Conservation (phyloP, 2,113 vertebrate genomes). For the Blennius ocellaris region DNA sequence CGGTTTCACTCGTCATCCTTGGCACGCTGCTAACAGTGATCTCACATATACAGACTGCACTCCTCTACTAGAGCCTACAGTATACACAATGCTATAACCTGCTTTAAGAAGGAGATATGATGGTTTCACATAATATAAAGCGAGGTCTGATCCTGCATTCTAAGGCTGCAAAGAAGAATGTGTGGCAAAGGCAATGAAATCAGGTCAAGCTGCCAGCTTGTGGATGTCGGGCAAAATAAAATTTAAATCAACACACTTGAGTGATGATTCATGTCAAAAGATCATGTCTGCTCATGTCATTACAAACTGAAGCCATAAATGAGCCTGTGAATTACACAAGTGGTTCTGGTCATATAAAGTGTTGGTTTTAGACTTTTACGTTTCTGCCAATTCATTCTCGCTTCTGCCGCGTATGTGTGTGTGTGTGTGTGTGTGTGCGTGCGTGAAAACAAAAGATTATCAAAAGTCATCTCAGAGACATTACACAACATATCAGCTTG, state of each 20-base stretch:
- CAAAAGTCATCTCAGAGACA: neutral
- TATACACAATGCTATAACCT: neutral
- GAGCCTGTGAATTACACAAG: slow-evolving; percentile 8
- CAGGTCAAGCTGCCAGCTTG: slow-evolving; percentile 4
- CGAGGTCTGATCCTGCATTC: neutral
- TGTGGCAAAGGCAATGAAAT: neutral
- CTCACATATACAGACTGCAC: slow-evolving; percentile 50
- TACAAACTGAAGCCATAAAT: slow-evolving; percentile 12
- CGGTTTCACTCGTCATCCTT: slow-evolving; percentile 39
- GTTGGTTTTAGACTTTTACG: slow-evolving; percentile 20
- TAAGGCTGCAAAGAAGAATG: neutral
- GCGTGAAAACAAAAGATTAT: no score
- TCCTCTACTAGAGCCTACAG: slow-evolving; percentile 40
- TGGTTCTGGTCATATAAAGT: slow-evolving; percentile 17
- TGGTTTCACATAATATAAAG: slow-evolving; percentile 7
- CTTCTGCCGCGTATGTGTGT: no score
- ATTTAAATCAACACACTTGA: neutral
- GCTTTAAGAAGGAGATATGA: neutral
- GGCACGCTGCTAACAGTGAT: slow-evolving; percentile 57
- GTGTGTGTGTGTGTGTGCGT: no score
- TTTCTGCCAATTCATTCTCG: no score
- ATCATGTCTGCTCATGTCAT: slow-evolving; percentile 7
- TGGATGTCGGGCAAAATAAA: slow-evolving; percentile 24
- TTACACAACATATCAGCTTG: slow-evolving; percentile 8
- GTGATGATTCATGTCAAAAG: slow-evolving; percentile 10